phyloP scores from a whole-genome alignment of 2,113 vertebrate species.

The Sisor rabdophorus region DNA sequence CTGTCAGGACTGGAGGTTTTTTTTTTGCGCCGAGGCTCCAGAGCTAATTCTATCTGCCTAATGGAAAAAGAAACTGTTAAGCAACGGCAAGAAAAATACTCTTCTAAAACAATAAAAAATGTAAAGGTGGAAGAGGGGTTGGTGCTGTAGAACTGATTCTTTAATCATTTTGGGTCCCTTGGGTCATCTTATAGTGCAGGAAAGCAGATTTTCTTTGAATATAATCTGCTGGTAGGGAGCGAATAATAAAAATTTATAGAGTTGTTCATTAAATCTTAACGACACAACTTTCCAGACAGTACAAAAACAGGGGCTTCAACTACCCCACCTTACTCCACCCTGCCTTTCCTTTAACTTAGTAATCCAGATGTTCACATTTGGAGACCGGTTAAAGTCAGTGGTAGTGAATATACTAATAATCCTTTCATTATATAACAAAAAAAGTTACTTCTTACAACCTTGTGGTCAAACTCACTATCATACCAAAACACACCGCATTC shows the following conservation, averaged over 20 bases:
- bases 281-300: conserved; percentile 41
- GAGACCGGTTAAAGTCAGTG: not conserved
- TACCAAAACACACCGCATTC: conserved; percentile 15
- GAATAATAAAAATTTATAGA: conserved; percentile 53
- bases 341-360: not conserved
- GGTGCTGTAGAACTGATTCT: conserved; percentile 25
- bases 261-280: conserved; percentile 56
- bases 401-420: not conserved
- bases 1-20: conserved; percentile 40
- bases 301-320: conserved; percentile 4
- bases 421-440: not conserved
- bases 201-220: conserved; percentile 50
- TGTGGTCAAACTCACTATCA: conserved; percentile 12
- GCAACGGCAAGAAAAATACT: conserved; percentile 3
- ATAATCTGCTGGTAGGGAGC: conserved; percentile 51
- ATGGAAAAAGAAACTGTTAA: conserved; percentile 30
- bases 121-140: conserved; percentile 5
- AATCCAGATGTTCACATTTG: conserved; percentile 29
- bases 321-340: not conserved
- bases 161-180: conserved; percentile 49
- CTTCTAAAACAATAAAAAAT: conserved; percentile 34
- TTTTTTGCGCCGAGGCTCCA: conserved; percentile 15
- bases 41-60: conserved; percentile 51
- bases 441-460: not conserved
- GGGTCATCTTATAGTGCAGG: conserved; percentile 45